phyloP scores from a whole-genome alignment of 2,888 invertebrate species.

The Tubulanus polymorphus region DNA sequence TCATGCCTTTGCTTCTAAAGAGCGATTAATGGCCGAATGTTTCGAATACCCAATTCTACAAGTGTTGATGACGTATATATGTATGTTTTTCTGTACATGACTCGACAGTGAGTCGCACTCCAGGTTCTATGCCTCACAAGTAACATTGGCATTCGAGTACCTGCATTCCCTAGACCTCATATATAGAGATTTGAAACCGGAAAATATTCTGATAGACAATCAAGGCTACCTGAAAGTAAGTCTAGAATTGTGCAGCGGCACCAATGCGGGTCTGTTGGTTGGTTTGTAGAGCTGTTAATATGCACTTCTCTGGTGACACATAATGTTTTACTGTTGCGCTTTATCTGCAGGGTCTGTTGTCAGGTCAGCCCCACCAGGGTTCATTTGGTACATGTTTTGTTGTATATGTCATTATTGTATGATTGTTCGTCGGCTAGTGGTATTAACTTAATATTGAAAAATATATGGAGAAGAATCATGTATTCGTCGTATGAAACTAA shows the following conservation, averaged over 20 bases:
- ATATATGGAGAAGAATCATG: too few relatives aligned
- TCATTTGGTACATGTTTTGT: too few relatives aligned
- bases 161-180: constrained; percentile 98
- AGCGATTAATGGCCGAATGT: background rate
- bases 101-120: constrained; percentile 91
- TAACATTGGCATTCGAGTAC: constrained; percentile 99
- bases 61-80: background rate
- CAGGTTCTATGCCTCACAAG: constrained; percentile 98
- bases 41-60: background rate
- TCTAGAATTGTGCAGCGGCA: constrained; percentile 9
- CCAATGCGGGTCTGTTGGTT: background rate
- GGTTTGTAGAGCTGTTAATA: background rate
- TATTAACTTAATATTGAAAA: too few relatives aligned
- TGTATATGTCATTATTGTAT: too few relatives aligned
- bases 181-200: constrained; percentile 97
- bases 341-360: too few relatives aligned
- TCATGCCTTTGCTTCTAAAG: too few relatives aligned
- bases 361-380: too few relatives aligned
- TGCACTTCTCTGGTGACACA: too few relatives aligned
- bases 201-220: constrained; percentile 94
- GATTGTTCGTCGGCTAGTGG: too few relatives aligned
- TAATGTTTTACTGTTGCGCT: too few relatives aligned
- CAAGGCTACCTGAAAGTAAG: constrained; percentile 53
- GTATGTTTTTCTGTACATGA: too few relatives aligned
- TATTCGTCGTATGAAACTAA: too few relatives aligned